A percentile compares a stretch with the other conserved stretches of the same genome.
phyloP scores from a whole-genome alignment of 2,797 vertebrate genomes.

The Trachops cirrhosus region DNA sequence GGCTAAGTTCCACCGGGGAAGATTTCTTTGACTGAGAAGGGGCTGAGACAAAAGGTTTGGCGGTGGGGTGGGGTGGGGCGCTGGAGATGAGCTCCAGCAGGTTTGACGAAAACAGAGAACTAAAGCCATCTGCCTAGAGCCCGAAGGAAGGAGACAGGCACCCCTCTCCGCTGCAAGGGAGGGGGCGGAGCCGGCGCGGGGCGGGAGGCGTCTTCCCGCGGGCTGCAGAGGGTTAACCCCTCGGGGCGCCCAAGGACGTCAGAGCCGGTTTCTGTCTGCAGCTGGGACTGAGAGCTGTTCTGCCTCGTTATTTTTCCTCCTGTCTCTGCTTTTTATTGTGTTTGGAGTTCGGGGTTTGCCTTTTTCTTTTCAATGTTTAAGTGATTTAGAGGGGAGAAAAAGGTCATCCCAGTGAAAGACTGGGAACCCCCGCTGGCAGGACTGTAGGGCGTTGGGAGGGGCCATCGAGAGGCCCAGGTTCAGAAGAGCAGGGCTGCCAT shows the following conservation, averaged over 20 bases:
- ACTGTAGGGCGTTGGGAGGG: not conserved
- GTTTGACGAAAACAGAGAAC: not conserved
- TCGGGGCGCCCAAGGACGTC: slow-evolving; percentile 80
- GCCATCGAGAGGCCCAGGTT: not conserved
- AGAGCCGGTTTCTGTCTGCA: slow-evolving; percentile 79
- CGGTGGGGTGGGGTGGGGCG: not conserved
- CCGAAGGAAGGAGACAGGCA: not conserved
- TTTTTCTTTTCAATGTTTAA: slow-evolving; percentile 36
- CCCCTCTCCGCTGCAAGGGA: not conserved
- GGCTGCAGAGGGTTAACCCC: slow-evolving; percentile 82
- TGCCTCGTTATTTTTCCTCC: slow-evolving; percentile 80
- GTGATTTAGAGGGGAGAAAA: slow-evolving; percentile 34
- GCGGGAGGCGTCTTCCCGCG: slow-evolving; percentile 53
- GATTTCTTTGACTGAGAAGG: slow-evolving; percentile 51
- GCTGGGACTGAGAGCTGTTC: slow-evolving; percentile 81
- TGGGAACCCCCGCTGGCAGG: not conserved
- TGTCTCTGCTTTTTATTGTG: slow-evolving; percentile 80
- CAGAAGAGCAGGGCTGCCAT: not conserved
- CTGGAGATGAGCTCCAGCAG: slow-evolving; percentile 42
- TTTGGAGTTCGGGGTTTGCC: slow-evolving; percentile 62
- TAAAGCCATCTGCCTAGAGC: slow-evolving; percentile 29
- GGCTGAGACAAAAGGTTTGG: slow-evolving; percentile 38
- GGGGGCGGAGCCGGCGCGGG: not conserved
- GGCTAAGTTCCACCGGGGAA: slow-evolving; percentile 41
- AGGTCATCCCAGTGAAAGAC: not conserved